Evolutionary conservation across 2,888 invertebrate genomes (phyloP), one percentile per base, ranked within the genome.

Genomic region (Octodonta nipae): DNA sequence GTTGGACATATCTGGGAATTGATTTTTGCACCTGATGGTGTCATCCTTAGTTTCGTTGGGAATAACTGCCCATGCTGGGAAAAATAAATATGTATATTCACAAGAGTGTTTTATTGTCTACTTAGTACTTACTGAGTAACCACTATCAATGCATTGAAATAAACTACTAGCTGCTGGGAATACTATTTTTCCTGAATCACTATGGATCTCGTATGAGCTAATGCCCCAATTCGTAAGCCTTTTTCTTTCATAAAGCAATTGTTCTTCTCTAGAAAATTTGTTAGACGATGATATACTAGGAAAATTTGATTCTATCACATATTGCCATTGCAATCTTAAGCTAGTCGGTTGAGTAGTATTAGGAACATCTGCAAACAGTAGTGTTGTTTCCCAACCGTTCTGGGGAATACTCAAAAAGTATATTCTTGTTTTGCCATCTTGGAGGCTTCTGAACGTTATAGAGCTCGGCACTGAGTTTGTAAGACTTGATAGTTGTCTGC

Each of bases 151-250:
- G 54, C 89, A 91, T 33, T 86, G 82, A 60, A 85, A 93, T 40
- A 95, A 67, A 37, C 83, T 82, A 34, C 87, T 84, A 0, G 84
- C 80, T 37, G 89, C 86, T 8, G 92, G 87, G 62, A 93, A 93
- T 36, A 93, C 78, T 46, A 95, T 78, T 51, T 83, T 77, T 14
- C 89, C 89, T 13, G 80, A 78, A 5, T 68, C 70, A 16, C 75
- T 71, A 49, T 91, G 85, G 31, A 91, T 68, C 58, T 92, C 89
- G 53, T 92, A 95, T 0, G 87, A 85, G 1, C 89, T 89, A 34
- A 95, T 92, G 13, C 95, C 91, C 80, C 86, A 88, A 0, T 85
- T 84, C 0, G 89, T 82, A 25, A 91, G 72, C 33, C 95, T 71
- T 63, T 92, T 91, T 14, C 95, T 65, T 59, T 95, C 95, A 70